A percentile compares a stretch with the other conserved stretches of the same genome.
Conservation (phyloP, 2,888 invertebrate genomes). For the Myopa tessellatipennis region DNA sequence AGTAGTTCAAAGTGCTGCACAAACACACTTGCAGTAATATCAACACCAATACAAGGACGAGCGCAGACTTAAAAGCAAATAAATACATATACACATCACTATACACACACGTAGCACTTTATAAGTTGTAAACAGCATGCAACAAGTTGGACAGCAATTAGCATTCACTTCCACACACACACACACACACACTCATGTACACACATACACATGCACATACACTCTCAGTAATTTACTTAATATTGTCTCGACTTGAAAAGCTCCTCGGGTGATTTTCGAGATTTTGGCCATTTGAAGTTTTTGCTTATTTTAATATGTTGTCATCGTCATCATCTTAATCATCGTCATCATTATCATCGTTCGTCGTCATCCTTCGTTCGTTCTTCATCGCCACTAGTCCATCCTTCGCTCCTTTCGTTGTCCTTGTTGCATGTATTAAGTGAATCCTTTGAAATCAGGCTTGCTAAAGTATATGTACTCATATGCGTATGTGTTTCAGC, state of each 20-base stretch:
- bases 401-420: neutral
- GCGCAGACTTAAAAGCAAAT: neutral
- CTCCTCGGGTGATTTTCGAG: slow-evolving; percentile 59
- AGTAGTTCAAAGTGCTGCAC: neutral
- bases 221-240: slow-evolving; percentile 12
- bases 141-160: slow-evolving; percentile 51
- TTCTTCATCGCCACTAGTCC: too few relatives aligned
- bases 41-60: neutral
- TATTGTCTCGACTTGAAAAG: slow-evolving; percentile 46
- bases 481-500: neutral
- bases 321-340: neutral
- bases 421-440: slow-evolving; percentile 40
- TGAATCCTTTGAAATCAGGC: slow-evolving; percentile 24
- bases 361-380: too few relatives aligned
- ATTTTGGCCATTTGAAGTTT: slow-evolving; percentile 60
- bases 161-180: neutral
- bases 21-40: neutral
- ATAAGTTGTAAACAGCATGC: slow-evolving; percentile 46
- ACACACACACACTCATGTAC: neutral
- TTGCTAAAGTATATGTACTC: neutral
- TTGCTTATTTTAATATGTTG: slow-evolving; percentile 36
- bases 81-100: neutral
- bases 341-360: too few relatives aligned
- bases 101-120: neutral
- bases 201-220: neutral